Percentiles rank a stretch among this genome's conserved stretches.
These are phyloP conservation scores for Noctua janthe DNA, from an alignment of 2,888 invertebrate genomes.

Conservation along the genomic window DNA sequence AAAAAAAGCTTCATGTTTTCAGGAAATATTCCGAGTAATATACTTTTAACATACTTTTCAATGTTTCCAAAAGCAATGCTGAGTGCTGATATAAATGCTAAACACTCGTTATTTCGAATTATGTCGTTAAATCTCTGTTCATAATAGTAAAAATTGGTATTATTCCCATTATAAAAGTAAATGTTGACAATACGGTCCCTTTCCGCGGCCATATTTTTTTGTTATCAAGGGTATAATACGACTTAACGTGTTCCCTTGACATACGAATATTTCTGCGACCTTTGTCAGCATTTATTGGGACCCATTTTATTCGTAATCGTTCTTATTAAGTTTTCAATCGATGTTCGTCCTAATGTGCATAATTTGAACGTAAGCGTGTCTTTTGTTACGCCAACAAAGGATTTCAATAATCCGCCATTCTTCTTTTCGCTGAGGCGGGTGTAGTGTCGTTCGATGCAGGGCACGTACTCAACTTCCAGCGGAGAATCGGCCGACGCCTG, in stretches of 20 bases:
- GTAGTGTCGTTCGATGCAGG: conserved; percentile 64
- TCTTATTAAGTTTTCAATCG: conserved; percentile 59
- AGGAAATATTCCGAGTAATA: conserved; percentile 13
- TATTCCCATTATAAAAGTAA: conserved; percentile 71
- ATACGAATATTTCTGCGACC: conserved; percentile 70
- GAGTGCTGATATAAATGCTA: conserved; percentile 32
- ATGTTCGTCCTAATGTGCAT: conserved; percentile 69
- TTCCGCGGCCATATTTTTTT: conserved; percentile 71
- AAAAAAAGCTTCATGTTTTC: conserved; percentile 22
- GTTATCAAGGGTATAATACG: conserved; percentile 75
- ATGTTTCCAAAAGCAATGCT: conserved; percentile 13
- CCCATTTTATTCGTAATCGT: conserved; percentile 62
- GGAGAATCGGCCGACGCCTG: conserved; percentile 60
- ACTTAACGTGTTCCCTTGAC: conserved; percentile 70
- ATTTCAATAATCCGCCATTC: conserved; percentile 70
- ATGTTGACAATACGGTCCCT: conserved; percentile 71
- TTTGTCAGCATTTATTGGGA: conserved; percentile 72
- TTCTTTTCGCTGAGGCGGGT: conserved; percentile 49
- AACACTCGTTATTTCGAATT: conserved; percentile 42
- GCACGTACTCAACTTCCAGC: conserved; percentile 77
- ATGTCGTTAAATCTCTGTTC: conserved; percentile 37
- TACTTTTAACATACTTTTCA: conserved; percentile 12
- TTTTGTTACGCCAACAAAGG: conserved; percentile 72
- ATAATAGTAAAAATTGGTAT: conserved; percentile 67
- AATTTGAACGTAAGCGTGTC: conserved; percentile 66